A percentile compares a stretch with the other conserved stretches of the same genome.
Conservation (phyloP, 2,888 invertebrate species). For the Phyllotreta cruciferae region DNA sequence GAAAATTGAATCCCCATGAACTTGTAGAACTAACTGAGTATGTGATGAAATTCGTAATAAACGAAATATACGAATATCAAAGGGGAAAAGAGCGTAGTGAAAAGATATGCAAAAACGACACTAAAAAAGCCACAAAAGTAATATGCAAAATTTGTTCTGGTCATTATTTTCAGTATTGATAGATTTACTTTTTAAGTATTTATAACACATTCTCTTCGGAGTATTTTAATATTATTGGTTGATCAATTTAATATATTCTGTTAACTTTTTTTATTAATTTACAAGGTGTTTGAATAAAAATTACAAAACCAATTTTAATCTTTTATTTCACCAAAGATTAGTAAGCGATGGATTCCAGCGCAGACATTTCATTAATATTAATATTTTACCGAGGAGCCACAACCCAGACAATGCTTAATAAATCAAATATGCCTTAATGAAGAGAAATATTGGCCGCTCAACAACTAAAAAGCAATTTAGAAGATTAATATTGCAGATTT, state of each 20-base stretch:
- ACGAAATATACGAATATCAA: slow-evolving; percentile 35
- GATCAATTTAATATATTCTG: too few relatives aligned
- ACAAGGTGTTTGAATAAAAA: too few relatives aligned
- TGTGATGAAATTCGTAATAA: slow-evolving; percentile 40
- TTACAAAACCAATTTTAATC: too few relatives aligned
- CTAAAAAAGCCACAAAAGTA: slow-evolving; percentile 26
- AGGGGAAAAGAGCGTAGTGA: slow-evolving; percentile 25
- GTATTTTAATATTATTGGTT: too few relatives aligned
- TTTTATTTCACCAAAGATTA: slow-evolving; percentile 7
- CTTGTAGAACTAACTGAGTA: slow-evolving; percentile 44
- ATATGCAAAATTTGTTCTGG: slow-evolving; percentile 42
- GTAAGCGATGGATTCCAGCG: neutral
- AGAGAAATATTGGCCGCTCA: slow-evolving; percentile 55
- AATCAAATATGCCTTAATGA: slow-evolving; percentile 52
- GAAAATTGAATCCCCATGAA: slow-evolving; percentile 29
- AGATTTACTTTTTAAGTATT: too few relatives aligned
- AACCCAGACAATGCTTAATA: slow-evolving; percentile 41
- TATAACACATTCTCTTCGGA: too few relatives aligned
- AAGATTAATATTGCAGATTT: slow-evolving; percentile 52
- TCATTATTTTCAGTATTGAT: slow-evolving; percentile 34
- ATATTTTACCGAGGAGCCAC: slow-evolving; percentile 29
- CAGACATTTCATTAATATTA: slow-evolving; percentile 37
- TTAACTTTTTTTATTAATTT: too few relatives aligned
- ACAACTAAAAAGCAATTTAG: slow-evolving; percentile 54
- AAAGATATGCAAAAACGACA: slow-evolving; percentile 29